Conservation (phyloP, 2,113 vertebrate species). For the Tetrax tetrax region DNA sequence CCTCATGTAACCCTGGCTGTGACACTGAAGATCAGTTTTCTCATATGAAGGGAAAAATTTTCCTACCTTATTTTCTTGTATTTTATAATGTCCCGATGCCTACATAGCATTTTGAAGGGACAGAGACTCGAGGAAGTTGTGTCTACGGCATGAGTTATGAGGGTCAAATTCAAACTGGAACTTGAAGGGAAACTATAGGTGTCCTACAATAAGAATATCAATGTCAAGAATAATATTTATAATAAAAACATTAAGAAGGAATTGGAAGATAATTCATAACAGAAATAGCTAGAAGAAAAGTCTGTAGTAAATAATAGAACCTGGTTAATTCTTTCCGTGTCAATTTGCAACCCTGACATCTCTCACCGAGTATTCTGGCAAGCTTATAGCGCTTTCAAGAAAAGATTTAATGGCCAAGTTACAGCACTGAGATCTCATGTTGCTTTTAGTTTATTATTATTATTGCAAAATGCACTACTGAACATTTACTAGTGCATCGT, state of each 20-base stretch:
- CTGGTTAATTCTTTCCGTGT: background rate
- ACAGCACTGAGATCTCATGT: slow-evolving; percentile 37
- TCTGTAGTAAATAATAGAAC: background rate
- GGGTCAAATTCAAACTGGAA: background rate
- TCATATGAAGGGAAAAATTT: background rate
- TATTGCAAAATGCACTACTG: slow-evolving; percentile 46
- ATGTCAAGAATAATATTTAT: background rate
- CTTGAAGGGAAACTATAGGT: background rate
- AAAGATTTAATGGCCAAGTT: slow-evolving; percentile 59
- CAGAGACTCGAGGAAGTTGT: background rate
- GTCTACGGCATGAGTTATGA: background rate
- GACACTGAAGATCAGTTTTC: background rate
- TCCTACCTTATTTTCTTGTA: background rate
- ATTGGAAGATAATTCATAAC: background rate
- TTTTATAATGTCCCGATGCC: background rate
- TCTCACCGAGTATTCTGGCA: slow-evolving; percentile 35
- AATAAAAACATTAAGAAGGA: background rate
- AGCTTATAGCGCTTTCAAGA: slow-evolving; percentile 34
- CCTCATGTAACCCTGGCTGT: background rate
- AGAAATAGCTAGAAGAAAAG: background rate
- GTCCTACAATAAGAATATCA: background rate
- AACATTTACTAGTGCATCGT: background rate
- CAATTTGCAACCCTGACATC: background rate
- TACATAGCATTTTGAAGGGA: background rate
- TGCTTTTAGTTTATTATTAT: slow-evolving; percentile 62